Evolutionary conservation across 2,888 invertebrate species (phyloP).

Genomic region (Caenorhabditis auriculariae): DNA sequence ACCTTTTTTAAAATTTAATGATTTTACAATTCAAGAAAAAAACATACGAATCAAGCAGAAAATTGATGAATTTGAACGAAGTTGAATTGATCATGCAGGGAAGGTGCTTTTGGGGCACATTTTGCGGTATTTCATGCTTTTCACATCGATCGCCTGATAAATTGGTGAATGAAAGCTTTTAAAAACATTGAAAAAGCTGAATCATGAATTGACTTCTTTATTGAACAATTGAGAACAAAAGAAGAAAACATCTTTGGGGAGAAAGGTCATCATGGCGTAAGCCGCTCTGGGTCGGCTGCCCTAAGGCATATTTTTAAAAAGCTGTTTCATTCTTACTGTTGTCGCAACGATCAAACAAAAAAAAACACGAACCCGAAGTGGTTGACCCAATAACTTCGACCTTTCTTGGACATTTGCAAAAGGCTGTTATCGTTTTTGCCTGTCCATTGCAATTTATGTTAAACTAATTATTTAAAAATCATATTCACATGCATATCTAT

Average conservation of each 20-base stretch:
- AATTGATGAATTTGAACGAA: conserved; percentile 5
- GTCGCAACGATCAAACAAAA: too few relatives aligned
- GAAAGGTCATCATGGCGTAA: too few relatives aligned
- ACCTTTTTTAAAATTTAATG: too few relatives aligned
- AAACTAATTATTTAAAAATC: not conserved
- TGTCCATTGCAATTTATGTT: conserved; percentile 3
- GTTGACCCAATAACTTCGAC: conserved; percentile 11
- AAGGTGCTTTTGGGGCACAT: not conserved
- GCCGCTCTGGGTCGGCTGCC: too few relatives aligned
- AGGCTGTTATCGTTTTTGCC: conserved; percentile 19
- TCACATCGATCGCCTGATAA: conserved; percentile 24
- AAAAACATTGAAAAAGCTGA: not conserved
- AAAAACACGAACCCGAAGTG: conserved; percentile 12
- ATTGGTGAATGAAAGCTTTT: not conserved
- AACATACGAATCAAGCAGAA: too few relatives aligned
- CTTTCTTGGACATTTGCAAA: conserved; percentile 24
- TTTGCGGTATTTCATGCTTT: conserved; percentile 4
- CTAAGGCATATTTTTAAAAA: too few relatives aligned
- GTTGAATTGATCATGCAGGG: conserved; percentile 1
- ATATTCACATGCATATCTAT: conserved; percentile 7
- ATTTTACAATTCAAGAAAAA: too few relatives aligned
- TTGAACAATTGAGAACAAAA: too few relatives aligned
- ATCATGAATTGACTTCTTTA: too few relatives aligned
- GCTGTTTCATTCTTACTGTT: too few relatives aligned
- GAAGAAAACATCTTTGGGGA: too few relatives aligned